Percentiles rank a stretch among this genome's conserved stretches.
phyloP scores from a whole-genome alignment of 2,113 vertebrate species.

The Campylorhamphus procurvoides region DNA sequence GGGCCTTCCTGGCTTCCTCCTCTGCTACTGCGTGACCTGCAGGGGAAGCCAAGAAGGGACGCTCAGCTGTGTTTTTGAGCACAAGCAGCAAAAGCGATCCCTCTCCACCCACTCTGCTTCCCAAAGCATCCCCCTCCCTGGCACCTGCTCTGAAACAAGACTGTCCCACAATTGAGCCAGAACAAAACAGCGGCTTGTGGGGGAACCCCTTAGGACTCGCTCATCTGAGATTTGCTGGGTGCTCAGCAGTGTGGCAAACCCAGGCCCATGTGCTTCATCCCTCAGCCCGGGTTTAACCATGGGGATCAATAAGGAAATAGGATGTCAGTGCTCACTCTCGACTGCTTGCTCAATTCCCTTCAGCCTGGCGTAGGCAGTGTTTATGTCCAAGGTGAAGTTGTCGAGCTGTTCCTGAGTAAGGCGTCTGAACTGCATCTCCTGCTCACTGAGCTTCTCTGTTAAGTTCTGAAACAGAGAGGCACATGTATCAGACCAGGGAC shows the following conservation, averaged over 20 bases:
- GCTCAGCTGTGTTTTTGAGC: background rate
- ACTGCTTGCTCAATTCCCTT: slow-evolving; percentile 95
- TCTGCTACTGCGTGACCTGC: slow-evolving; percentile 90
- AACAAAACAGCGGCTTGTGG: background rate
- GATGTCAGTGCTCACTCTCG: slow-evolving; percentile 82
- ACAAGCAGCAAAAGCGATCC: background rate
- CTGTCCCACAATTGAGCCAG: background rate
- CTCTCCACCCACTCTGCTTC: background rate
- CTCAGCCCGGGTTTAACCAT: background rate
- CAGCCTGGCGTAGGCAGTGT: slow-evolving; percentile 89
- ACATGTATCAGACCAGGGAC: background rate
- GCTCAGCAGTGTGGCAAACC: background rate
- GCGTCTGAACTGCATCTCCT: slow-evolving; percentile 88
- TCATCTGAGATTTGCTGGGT: no score
- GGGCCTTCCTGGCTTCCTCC: slow-evolving; percentile 90
- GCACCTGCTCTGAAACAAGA: rapidly evolving
- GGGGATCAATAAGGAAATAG: rapidly evolving
- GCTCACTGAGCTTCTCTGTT: slow-evolving; percentile 86
- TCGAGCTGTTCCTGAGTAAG: slow-evolving; percentile 93
- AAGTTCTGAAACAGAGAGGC: slow-evolving; percentile 76
- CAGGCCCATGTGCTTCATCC: rapidly evolving
- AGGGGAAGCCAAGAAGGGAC: background rate
- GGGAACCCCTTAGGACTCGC: rapidly evolving
- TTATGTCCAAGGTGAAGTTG: slow-evolving; percentile 95
- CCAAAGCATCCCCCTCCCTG: rapidly evolving